phyloP scores from a whole-genome alignment of 1,140 invertebrate species.

The Conopomorpha cramerella region DNA sequence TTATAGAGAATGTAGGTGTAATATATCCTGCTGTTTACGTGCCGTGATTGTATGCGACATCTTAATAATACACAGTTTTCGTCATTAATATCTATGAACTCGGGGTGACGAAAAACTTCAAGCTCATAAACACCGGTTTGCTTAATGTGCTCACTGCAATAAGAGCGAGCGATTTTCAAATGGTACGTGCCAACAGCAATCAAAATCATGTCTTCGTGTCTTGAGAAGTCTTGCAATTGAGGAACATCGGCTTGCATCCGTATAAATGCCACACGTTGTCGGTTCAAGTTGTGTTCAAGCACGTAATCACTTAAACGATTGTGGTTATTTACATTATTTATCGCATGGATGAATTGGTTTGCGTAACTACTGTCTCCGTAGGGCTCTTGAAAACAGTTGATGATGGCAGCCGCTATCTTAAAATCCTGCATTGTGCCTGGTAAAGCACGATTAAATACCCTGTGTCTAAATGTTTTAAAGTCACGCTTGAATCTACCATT shows the following conservation, averaged over 20 bases:
- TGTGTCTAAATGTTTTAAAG: constrained; percentile 7
- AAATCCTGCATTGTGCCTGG: constrained; percentile 2
- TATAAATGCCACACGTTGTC: no score
- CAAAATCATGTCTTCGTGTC: no score
- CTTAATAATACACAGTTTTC: neutral
- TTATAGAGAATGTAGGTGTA: neutral
- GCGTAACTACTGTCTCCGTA: no score
- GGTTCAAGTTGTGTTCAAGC: no score
- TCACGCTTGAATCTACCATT: constrained; percentile 5
- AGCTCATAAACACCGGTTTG: neutral
- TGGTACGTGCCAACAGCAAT: no score
- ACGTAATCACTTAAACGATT: no score
- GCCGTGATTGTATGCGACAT: neutral
- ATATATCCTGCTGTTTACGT: neutral
- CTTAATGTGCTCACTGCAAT: neutral
- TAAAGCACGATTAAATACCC: constrained; percentile 4
- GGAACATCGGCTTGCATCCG: no score
- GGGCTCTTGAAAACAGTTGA: no score
- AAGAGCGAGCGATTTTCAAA: neutral
- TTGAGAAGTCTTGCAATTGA: no score
- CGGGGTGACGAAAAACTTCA: neutral
- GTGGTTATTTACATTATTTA: no score
- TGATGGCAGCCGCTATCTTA: constrained; percentile 1
- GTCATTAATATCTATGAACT: neutral
- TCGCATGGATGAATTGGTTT: no score